These are phyloP conservation scores for Cheilosia impressa DNA, from an alignment of 2,888 invertebrate genomes.

Conservation along the genomic window DNA sequence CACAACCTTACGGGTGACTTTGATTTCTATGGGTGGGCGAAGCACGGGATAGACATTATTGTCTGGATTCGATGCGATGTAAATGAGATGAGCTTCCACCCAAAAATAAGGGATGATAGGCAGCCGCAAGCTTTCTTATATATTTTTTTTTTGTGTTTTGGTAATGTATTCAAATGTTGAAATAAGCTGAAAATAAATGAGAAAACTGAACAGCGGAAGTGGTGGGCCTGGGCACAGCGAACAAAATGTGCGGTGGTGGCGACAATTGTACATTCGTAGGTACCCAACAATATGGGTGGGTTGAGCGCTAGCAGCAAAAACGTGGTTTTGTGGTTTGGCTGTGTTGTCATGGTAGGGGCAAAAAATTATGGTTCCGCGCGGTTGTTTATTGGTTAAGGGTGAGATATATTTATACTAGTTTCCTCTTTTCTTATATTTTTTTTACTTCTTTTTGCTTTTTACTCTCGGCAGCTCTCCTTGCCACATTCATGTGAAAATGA, in stretches of 20 bases:
- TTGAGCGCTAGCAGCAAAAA: conserved; percentile 29
- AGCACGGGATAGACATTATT: conserved; percentile 38
- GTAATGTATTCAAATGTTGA: conserved; percentile 73
- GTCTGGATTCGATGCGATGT: conserved; percentile 62
- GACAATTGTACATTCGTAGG: conserved; percentile 47
- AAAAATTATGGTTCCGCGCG: conserved; percentile 49
- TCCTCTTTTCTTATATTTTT: background rate
- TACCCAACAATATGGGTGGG: conserved; percentile 27
- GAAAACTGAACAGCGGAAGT: conserved; percentile 60
- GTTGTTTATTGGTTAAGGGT: conserved; percentile 68
- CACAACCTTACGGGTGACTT: conserved; percentile 56
- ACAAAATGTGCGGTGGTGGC: conserved; percentile 50
- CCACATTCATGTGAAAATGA: conserved; percentile 45
- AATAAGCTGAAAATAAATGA: conserved; percentile 73
- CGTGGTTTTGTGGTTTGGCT: conserved; percentile 50
- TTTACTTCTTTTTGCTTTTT: conserved; percentile 1
- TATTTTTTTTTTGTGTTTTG: conserved; percentile 38
- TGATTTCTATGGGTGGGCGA: conserved; percentile 21
- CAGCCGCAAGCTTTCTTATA: conserved; percentile 53
- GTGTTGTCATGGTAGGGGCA: conserved; percentile 37
- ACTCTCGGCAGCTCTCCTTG: conserved; percentile 15
- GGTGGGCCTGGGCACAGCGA: conserved; percentile 2
- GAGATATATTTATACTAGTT: conserved; percentile 49
- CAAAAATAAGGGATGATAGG: conserved; percentile 55
- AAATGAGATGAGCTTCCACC: conserved; percentile 61